phyloP scores from a whole-genome alignment of 2,888 invertebrate species.

The Spodoptera picta region DNA sequence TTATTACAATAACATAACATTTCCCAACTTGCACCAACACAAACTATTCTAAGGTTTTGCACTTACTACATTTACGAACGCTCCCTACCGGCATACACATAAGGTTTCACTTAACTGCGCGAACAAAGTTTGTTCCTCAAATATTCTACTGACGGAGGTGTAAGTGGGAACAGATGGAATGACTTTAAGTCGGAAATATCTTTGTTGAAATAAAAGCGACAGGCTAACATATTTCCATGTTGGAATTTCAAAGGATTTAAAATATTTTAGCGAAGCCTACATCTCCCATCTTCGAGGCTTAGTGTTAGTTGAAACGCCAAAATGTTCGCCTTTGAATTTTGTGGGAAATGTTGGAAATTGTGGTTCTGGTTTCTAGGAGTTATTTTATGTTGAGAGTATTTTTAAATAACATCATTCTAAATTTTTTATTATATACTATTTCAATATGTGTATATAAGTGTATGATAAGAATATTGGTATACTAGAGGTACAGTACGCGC shows the following conservation, averaged over 20 bases:
- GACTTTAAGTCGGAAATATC: slow-evolving; percentile 48
- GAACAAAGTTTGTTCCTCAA: slow-evolving; percentile 7
- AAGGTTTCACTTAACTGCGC: slow-evolving; percentile 30
- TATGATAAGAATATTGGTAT: too few relatives aligned
- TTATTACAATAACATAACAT: neutral
- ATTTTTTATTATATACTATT: too few relatives aligned
- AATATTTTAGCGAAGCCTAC: slow-evolving; percentile 43
- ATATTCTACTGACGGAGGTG: slow-evolving; percentile 41
- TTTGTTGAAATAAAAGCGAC: slow-evolving; percentile 49
- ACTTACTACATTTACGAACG: slow-evolving; percentile 27
- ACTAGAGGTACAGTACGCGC: too few relatives aligned
- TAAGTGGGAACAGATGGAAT: slow-evolving; percentile 50
- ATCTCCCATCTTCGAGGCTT: slow-evolving; percentile 8
- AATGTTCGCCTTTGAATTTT: slow-evolving; percentile 15
- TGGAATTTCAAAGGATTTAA: slow-evolving; percentile 46
- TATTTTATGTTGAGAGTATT: too few relatives aligned
- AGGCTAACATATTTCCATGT: slow-evolving; percentile 42
- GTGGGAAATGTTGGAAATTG: too few relatives aligned
- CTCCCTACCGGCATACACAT: slow-evolving; percentile 34
- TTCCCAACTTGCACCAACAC: slow-evolving; percentile 13
- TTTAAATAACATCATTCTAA: too few relatives aligned
- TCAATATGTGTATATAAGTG: too few relatives aligned
- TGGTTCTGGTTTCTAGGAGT: too few relatives aligned
- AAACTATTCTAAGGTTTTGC: slow-evolving; percentile 36
- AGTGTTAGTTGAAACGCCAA: slow-evolving; percentile 20